Base-by-base conservation (phyloP, 2,888 invertebrate genomes). In the Limnephilus rhombicus region DNA sequence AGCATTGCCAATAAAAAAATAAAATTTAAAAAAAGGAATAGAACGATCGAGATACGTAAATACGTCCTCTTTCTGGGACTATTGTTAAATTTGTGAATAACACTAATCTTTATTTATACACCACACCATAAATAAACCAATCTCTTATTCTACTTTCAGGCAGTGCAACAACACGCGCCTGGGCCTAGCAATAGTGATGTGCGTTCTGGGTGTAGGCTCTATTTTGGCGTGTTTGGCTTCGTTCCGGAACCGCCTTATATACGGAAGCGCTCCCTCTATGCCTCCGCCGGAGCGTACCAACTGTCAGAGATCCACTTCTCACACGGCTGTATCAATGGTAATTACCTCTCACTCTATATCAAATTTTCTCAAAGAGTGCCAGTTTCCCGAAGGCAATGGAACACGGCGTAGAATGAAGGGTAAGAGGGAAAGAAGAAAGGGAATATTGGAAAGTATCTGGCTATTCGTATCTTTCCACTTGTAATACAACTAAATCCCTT, bases 311-410 rank as follows among this genome's bases (percentile, higher is more conserved):
- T 93, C 93, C 29, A 92, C 93, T 0, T 93, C 93, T 12, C 93
- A 93, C 82, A 93, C 93, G 9, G 93, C 92, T 45, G 93, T 93
- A 34, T 93, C 93, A 29, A 93, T 93, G 93, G 93, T 93, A 45
- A 68, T n/a, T 68, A 68, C 68, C 68, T 7, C 24, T 24, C 24
- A 5, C 9, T 24, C 24, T 68, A 24, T n/a, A n/a, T 68, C 1
- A 24, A 68, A 24, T 68, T 18, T 68, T 68, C 0, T 24, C 68
- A 68, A 68, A 68, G 68, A 68, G 18, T 68, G 0, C 68, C 68
- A 68, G 24, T 7, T 9, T 68, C 24, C n/a, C 24, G n/a, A n/a
- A 68, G 24, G 7, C 24, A 68, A 68, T 68, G 68, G 18, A 7
- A 24, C 2, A 68, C 2, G 7, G 24, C 68, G 2, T n/a, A 7